Percentiles rank a stretch among this genome's conserved stretches.
These are phyloP conservation scores for Alces alces DNA, from an alignment of 2,113 vertebrate genomes.

Conservation along the genomic window DNA sequence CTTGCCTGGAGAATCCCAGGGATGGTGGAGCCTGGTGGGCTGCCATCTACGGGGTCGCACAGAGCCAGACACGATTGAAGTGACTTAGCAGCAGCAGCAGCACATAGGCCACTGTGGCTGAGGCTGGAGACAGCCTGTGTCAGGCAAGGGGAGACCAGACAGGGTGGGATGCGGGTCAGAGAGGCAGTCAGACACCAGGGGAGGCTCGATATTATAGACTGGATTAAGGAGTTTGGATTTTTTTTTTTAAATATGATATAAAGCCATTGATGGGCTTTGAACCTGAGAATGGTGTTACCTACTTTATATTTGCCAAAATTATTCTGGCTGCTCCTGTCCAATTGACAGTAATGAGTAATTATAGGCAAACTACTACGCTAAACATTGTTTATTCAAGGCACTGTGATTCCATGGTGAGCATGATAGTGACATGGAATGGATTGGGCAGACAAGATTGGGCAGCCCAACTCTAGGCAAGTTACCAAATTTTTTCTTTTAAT, in stretches of 20 bases:
- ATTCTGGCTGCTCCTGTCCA: not conserved
- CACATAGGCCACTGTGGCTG: not conserved
- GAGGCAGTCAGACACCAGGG: not conserved
- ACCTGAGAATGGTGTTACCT: not conserved
- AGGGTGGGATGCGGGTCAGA: no score
- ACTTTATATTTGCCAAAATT: not conserved
- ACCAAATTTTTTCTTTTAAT: not conserved
- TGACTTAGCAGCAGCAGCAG: no score
- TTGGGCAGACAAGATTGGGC: accelerated
- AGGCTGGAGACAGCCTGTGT: not conserved
- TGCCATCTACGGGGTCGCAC: no score
- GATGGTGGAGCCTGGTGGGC: no score
- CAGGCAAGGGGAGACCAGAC: not conserved
- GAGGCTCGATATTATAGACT: not conserved
- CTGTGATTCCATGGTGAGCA: not conserved
- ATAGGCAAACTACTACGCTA: no score
- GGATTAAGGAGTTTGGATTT: not conserved
- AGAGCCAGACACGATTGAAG: no score
- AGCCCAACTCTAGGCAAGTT: not conserved
- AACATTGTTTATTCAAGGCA: not conserved
- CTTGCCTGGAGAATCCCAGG: no score
- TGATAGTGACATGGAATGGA: no score
- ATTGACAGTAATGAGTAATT: not conserved
- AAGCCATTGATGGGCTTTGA: not conserved
- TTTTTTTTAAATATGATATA: not conserved